Conservation (phyloP, 64 coral and sea anemone species). For the Montipora capricornis region DNA sequence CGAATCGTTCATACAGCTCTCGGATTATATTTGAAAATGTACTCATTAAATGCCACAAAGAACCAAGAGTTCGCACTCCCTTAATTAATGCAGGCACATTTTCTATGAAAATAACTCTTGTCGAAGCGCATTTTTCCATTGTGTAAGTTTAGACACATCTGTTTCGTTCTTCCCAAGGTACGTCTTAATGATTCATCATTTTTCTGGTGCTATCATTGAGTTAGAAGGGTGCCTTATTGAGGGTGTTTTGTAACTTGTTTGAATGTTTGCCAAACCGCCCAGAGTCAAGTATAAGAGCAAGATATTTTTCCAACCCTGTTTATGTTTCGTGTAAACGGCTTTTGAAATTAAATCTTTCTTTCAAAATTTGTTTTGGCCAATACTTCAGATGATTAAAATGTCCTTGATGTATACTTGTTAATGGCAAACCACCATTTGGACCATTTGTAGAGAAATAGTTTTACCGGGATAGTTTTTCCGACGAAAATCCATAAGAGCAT, state of each 20-base stretch:
- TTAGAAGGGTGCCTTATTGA: slow-evolving; percentile 23
- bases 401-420: too few species aligned
- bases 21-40: too few species aligned
- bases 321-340: not conserved
- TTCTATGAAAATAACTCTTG: not conserved
- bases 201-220: slow-evolving; percentile 4
- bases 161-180: not conserved
- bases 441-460: too few species aligned
- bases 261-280: not conserved
- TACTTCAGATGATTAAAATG: too few species aligned
- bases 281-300: not conserved
- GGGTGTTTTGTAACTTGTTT: not conserved
- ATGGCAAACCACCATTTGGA: too few species aligned
- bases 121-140: not conserved
- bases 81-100: not conserved
- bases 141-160: not conserved
- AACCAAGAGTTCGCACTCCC: not conserved
- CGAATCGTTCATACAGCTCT: not conserved
- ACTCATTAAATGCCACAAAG: too few species aligned
- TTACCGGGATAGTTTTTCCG: too few species aligned
- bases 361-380: too few species aligned
- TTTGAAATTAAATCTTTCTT: not conserved
- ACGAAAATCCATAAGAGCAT: too few species aligned
- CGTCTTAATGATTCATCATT: slow-evolving; percentile 19
- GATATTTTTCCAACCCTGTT: not conserved